Base-by-base conservation (phyloP, 2,797 vertebrate genomes). In the Borostomias antarcticus region DNA sequence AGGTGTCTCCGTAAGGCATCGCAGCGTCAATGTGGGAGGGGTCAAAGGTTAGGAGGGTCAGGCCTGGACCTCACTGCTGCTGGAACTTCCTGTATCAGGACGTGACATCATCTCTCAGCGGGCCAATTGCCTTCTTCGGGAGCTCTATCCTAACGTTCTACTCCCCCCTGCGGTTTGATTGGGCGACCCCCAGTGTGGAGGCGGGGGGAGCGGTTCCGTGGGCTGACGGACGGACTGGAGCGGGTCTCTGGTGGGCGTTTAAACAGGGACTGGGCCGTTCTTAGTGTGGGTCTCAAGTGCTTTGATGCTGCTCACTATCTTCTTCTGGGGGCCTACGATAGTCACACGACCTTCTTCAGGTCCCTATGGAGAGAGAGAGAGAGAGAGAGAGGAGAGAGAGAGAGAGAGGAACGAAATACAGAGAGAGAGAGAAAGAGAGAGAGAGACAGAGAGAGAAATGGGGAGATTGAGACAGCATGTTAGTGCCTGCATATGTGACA, bases 261-360 rank as follows among this genome's bases (percentile, higher is more conserved):
- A 99, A 87, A 99, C 96, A 61, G 96, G 95, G 89, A 98, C 97
- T 13, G 97, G 97, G 79, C 91, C 88, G 63, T 93, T 97, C 93
- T 96, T 98, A 76, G 93, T 93, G 85, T 96, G 94, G 66, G 94
- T 94, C 92, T 99, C 97, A 83, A 98, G 93, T 88, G 93, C 90
- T 94, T 96, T 97, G 88, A 98, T 94, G 87, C 95, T 96, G 91
- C 95, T 98, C 88, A 98, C 91, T 68, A 98, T 94, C 90, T 98
- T 98, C 91, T 98, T 99, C 69, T 97, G 96, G 77, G 96, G 94
- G 74, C 96, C 96, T 76, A 96, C 92, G 74, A 98, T 94, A 23
- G 95, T 96, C 76, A 98, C 95, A 2, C 96, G 7, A 97, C 90
- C 82, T 97, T 98, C 92, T 98, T 98, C 86, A 96, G 86, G 81